Percentiles rank a stretch among this genome's conserved stretches.
Conservation (phyloP, 2,113 vertebrate species). For the Anser brachyrhynchus region DNA sequence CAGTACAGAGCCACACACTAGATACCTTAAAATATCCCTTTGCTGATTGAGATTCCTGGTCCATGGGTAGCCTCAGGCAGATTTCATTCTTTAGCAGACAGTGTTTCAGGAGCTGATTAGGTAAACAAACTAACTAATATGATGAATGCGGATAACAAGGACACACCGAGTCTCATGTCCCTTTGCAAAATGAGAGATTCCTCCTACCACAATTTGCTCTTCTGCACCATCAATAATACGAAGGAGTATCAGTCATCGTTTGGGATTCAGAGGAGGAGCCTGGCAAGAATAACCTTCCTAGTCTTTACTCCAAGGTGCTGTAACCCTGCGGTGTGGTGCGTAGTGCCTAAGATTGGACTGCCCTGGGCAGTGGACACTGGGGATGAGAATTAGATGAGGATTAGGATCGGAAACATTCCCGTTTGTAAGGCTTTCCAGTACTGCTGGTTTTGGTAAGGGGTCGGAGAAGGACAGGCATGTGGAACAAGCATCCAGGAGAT, state of each 20-base stretch:
- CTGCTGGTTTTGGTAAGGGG: background rate
- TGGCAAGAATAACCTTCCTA: constrained; percentile 3
- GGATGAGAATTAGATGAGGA: background rate
- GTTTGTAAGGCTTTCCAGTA: background rate
- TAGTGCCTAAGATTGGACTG: background rate
- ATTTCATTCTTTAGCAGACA: constrained; percentile 16
- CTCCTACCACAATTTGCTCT: constrained; percentile 21
- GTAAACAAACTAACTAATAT: constrained; percentile 60
- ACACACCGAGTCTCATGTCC: background rate
- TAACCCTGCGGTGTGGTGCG: background rate
- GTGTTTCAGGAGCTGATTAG: constrained; percentile 42
- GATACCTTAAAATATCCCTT: background rate
- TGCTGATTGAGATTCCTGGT: constrained; percentile 18
- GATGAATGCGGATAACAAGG: constrained; percentile 36
- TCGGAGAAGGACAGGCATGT: background rate
- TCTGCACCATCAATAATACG: constrained; percentile 1
- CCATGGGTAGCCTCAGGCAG: background rate
- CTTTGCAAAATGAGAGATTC: constrained; percentile 40
- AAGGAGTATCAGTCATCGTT: background rate
- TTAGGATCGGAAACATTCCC: background rate
- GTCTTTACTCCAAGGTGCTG: background rate
- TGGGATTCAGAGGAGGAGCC: background rate
- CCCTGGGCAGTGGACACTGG: background rate
- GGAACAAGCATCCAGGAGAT: background rate
- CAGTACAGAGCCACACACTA: background rate